These are phyloP conservation scores for Daubentonia madagascariensis DNA, from an alignment of 2,113 vertebrate genomes.

Conservation along the genomic window DNA sequence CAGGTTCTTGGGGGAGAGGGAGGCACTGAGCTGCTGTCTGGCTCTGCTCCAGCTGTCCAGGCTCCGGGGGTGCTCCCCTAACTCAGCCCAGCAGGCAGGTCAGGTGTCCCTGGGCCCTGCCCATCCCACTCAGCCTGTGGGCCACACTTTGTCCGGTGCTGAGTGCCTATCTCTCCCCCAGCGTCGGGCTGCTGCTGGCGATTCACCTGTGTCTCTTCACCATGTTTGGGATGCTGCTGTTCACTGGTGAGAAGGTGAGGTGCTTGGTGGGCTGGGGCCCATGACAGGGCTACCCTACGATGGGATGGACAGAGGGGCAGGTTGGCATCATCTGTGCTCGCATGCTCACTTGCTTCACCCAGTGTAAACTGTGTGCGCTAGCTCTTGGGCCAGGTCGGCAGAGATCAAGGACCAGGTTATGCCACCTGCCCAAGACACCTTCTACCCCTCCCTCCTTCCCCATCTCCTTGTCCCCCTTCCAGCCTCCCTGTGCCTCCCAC, in stretches of 20 bases:
- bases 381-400: neutral
- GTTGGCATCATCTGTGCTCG: neutral
- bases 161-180: constrained; percentile 60
- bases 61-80: neutral
- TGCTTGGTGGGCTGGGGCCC: rapidly evolving
- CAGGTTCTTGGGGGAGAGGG: neutral
- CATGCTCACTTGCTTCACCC: rapidly evolving
- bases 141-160: rapidly evolving
- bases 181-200: constrained; percentile 91
- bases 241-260: constrained; percentile 88
- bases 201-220: constrained; percentile 95
- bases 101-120: neutral
- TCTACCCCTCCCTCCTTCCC: no score
- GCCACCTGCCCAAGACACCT: neutral
- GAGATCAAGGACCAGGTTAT: rapidly evolving
- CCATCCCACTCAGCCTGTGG: neutral
- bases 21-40: neutral
- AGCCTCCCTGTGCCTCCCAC: neutral
- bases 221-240: constrained; percentile 95
- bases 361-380: neutral
- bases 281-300: neutral
- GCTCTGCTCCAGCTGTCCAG: neutral
- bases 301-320: rapidly evolving
- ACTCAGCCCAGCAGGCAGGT: neutral
- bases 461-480: neutral